These are phyloP conservation scores for Lagorchestes hirsutus DNA, from an alignment of 2,797 vertebrate genomes.

Conservation along the genomic window DNA sequence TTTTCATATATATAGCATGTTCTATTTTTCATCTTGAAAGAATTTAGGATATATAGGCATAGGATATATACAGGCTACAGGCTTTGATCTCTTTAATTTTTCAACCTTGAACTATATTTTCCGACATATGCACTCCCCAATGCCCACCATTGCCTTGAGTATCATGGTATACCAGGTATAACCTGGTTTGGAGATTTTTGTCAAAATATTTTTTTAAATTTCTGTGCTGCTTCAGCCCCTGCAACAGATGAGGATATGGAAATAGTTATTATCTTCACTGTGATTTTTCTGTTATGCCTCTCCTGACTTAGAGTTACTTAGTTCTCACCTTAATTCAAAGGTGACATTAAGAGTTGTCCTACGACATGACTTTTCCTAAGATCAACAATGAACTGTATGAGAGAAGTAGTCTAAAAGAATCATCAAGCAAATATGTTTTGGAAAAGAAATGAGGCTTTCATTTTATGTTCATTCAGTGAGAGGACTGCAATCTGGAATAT, in stretches of 20 bases:
- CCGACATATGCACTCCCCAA: neutral
- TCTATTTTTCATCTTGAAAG: neutral
- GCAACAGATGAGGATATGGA: neutral
- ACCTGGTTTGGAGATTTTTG: neutral
- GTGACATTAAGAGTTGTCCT: neutral
- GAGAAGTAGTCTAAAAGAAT: neutral
- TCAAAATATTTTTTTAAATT: neutral
- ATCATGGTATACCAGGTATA: neutral
- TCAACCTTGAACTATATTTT: neutral
- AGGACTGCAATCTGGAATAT: neutral
- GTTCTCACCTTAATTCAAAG: neutral
- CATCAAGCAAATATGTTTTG: neutral
- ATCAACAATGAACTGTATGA: neutral
- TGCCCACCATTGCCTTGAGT: neutral
- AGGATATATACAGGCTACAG: neutral
- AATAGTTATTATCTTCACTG: neutral
- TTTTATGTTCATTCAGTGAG: neutral
- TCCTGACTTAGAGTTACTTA: neutral
- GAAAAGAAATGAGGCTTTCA: neutral
- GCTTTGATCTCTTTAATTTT: neutral
- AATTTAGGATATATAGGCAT: neutral
- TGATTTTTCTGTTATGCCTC: neutral
- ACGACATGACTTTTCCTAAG: neutral
- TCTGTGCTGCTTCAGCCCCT: neutral
- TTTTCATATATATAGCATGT: neutral